Evolutionary conservation across 1,140 invertebrate genomes (phyloP), one percentile per base, ranked within the genome.

Genomic region (Cephus cinctus): DNA sequence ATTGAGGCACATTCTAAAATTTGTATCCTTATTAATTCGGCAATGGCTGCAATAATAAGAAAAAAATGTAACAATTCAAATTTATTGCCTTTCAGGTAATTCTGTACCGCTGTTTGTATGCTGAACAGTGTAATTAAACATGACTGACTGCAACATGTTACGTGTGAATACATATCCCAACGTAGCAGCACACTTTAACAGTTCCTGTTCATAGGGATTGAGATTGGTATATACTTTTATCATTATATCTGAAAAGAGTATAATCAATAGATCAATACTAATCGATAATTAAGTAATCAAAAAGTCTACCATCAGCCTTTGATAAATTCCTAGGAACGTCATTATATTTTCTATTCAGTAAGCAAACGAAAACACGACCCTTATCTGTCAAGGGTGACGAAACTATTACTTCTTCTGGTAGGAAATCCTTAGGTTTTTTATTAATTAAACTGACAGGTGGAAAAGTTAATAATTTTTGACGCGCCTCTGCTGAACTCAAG

Each of bases 1-100:
- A 59, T 61, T 31, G 80, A 78, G 31, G 78, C 80, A 49, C 81
- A 83, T 27, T 78, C 74, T 18, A 83, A 50, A n/a, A 83, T 76
- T 18, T 74, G 62, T 3, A 80, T 73, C 31, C 73, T 62, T 35
- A 81, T 78, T 30, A 83, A 48, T 50, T 76, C 75, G 20, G 75
- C 71, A 2, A 83, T 69, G 15, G 78, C 80, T 81, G 43, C 6
- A 60, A 56, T 31, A 12, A 20, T 43, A 43, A 12, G 42, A 31
- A 36, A 34, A 19, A 41, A 43, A 15, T 39, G 6, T 3, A 30
- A 52, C 16, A n/a, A 5, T n/a, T 31, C 8, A 23, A 32, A 18
- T 20, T 43, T 6, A 40, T 36, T 16, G 12, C 21, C 16, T 53
- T 40, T 21, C 8, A 38, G 42, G 30, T 36, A 18, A 32, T 40